These are phyloP conservation scores for Symphodus melops DNA, from an alignment of 2,113 vertebrate species.

Conservation along the genomic window DNA sequence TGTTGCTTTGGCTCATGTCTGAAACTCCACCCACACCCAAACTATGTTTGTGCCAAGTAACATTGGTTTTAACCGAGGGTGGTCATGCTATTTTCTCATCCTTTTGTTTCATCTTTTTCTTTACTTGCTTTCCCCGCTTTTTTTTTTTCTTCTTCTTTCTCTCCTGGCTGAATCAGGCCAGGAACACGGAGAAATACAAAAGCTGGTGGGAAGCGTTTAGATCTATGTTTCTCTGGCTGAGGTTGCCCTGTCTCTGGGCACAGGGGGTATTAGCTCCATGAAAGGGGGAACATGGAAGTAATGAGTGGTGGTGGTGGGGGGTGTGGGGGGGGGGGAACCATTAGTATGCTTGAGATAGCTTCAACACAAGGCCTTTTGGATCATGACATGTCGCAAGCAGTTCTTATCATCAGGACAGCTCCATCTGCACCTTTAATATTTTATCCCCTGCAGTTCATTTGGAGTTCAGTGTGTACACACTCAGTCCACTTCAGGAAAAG, in stretches of 20 bases:
- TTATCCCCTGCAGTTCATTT: constrained; percentile 93
- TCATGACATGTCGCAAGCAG: constrained; percentile 96
- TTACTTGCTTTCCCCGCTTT: constrained; percentile 1
- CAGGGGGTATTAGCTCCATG: constrained; percentile 94
- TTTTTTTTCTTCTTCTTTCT: constrained; percentile 27
- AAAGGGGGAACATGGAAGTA: constrained; percentile 92
- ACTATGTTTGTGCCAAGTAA: constrained; percentile 49
- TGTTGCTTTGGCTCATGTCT: constrained; percentile 49
- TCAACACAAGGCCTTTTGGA: constrained; percentile 94
- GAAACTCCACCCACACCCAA: constrained; percentile 20
- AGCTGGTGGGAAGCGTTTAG: constrained; percentile 72
- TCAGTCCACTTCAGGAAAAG: constrained; percentile 79
- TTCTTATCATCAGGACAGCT: constrained; percentile 98
- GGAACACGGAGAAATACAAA: constrained; percentile 53
- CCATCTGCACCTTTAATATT: constrained; percentile 99
- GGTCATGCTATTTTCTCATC: constrained; percentile 39
- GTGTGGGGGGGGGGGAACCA: constrained; percentile 86
- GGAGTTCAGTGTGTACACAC: constrained; percentile 91
- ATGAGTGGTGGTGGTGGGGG: constrained; percentile 93
- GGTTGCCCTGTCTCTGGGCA: constrained; percentile 84
- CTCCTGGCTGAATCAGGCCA: constrained; percentile 16
- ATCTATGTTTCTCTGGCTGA: constrained; percentile 75
- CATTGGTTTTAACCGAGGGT: constrained; percentile 43
- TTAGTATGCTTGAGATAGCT: constrained; percentile 96
- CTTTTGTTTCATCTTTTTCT: constrained; percentile 18